Percentiles rank a stretch among this genome's conserved stretches.
Conservation (phyloP, 2,888 invertebrate genomes). For the Ptychoptera contaminata region DNA sequence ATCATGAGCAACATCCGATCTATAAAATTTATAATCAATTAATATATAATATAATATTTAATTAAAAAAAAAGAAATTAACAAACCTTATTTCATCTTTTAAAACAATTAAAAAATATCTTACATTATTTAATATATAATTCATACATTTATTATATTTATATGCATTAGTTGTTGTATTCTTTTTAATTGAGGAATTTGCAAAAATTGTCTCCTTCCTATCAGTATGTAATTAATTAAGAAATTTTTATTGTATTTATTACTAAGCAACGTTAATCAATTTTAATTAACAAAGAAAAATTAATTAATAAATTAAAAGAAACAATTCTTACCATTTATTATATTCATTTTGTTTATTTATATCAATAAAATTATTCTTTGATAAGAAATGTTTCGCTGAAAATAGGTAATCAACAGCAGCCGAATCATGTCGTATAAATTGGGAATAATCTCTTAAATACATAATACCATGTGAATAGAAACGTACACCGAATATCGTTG, state of each 20-base stretch:
- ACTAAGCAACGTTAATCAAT: no score
- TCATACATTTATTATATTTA: no score
- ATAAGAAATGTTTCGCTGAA: slow-evolving; percentile 26
- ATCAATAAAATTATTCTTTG: no score
- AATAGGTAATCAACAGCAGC: slow-evolving; percentile 28
- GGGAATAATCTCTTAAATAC: slow-evolving; percentile 20
- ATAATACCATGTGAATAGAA: slow-evolving; percentile 25
- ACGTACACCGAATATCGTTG: slow-evolving; percentile 29
- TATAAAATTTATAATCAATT: slow-evolving; percentile 16
- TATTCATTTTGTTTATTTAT: no score
- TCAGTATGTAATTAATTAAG: no score
- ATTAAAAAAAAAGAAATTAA: slow-evolving; percentile 2
- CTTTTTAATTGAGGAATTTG: not conserved
- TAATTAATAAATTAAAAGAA: not conserved
- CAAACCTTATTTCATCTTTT: slow-evolving; percentile 1
- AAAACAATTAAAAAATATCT: slow-evolving; percentile 11
- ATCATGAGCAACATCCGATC: slow-evolving; percentile 32
- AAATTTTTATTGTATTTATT: no score
- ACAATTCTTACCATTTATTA: no score
- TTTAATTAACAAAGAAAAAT: not conserved
- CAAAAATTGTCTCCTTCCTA: not conserved
- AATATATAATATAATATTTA: slow-evolving; percentile 2
- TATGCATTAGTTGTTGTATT: not conserved
- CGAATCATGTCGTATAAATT: slow-evolving; percentile 26
- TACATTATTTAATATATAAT: slow-evolving; percentile 11